phyloP scores from a whole-genome alignment of 2,797 vertebrate species.

The Diglossa cyanea region DNA sequence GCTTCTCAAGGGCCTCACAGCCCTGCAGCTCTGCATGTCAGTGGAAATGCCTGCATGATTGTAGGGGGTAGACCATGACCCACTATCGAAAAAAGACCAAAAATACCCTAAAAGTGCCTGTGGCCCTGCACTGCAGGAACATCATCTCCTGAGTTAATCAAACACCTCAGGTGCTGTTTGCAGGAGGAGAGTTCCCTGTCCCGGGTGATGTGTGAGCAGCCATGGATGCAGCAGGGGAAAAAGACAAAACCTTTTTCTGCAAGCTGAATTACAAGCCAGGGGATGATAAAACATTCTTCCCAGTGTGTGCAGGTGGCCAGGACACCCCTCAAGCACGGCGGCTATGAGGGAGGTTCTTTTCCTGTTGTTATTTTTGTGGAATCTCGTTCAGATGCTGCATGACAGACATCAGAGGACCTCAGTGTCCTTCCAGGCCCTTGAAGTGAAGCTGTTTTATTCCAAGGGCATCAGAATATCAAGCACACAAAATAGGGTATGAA shows the following conservation, averaged over 20 bases:
- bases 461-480: not conserved
- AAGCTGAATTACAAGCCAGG: not conserved
- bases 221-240: not conserved
- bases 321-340: fast-evolving
- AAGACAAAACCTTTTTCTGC: not conserved
- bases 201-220: not conserved
- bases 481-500: not conserved
- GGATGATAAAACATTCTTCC: not conserved
- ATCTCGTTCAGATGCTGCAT: not conserved
- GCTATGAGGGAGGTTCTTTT: not conserved
- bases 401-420: not conserved
- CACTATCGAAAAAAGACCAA: not conserved
- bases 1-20: not conserved
- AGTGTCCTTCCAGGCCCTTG: not conserved
- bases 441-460: not conserved
- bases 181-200: not conserved
- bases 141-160: not conserved
- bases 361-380: not conserved
- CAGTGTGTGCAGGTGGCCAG: not conserved
- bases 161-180: not conserved
- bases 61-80: not conserved
- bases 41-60: not conserved
- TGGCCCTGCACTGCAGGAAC: not conserved
- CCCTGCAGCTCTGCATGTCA: not conserved
- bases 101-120: not conserved